A percentile compares a stretch with the other conserved stretches of the same genome.
Evolutionary conservation across 2,797 vertebrate species (phyloP).

Genomic region (Rhinoraja longicauda): DNA sequence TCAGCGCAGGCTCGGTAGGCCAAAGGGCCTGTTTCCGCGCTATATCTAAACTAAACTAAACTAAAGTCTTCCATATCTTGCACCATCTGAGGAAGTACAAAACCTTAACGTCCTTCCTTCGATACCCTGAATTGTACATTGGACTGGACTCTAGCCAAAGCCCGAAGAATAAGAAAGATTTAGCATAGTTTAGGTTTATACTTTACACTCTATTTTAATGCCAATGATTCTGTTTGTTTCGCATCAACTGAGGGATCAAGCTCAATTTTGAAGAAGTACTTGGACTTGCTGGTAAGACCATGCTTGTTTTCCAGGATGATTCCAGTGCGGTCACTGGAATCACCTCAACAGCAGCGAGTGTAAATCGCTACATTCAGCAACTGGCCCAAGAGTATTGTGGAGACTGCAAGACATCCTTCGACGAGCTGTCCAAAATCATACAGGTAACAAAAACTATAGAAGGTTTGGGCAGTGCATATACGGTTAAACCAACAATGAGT

Average conservation of each 20-base stretch:
- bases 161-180: not conserved
- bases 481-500: not conserved
- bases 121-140: not conserved
- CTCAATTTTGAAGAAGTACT: not conserved
- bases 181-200: not conserved
- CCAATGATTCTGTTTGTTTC: not conserved
- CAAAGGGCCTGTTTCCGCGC: too few relatives aligned
- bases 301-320: slow-evolving; percentile 72
- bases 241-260: not conserved
- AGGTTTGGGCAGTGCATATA: not conserved
- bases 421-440: slow-evolving; percentile 97
- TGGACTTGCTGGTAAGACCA: not conserved
- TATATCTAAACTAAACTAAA: too few relatives aligned
- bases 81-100: not conserved
- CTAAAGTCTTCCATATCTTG: not conserved
- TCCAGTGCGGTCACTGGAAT: slow-evolving; percentile 77
- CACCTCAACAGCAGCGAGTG: slow-evolving; percentile 84
- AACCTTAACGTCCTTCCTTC: not conserved
- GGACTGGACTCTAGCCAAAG: not conserved
- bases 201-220: not conserved
- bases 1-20: too few relatives aligned
- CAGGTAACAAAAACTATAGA: slow-evolving; percentile 64
- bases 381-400: slow-evolving; percentile 95
- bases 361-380: slow-evolving; percentile 94
- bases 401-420: slow-evolving; percentile 95